Evolutionary conservation across 2,888 invertebrate species (phyloP).

Genomic region (Andrena bicolor): DNA sequence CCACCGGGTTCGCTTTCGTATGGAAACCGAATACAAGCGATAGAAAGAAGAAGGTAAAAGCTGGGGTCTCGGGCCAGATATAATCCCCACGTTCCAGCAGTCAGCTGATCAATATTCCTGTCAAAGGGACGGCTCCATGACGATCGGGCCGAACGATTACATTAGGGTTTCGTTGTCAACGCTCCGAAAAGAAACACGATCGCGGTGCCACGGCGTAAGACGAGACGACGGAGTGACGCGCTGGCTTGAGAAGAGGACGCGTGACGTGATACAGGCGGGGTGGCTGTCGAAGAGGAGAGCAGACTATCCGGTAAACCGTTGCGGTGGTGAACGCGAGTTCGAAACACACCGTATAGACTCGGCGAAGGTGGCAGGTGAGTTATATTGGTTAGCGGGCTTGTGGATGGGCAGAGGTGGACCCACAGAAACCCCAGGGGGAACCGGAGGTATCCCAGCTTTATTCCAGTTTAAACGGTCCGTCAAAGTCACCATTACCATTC

Average conservation of each 20-base stretch:
- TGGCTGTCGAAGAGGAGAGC: constrained; percentile 59
- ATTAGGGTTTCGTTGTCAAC: constrained; percentile 54
- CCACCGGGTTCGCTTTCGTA: neutral
- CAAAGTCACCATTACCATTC: constrained; percentile 84
- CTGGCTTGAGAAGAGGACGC: constrained; percentile 19
- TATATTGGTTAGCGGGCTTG: constrained; percentile 77
- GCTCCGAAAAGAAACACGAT: constrained; percentile 43
- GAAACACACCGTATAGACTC: constrained; percentile 48
- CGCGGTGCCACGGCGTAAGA: constrained; percentile 53
- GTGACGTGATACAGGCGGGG: constrained; percentile 31
- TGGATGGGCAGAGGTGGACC: constrained; percentile 65
- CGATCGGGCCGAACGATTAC: constrained; percentile 56
- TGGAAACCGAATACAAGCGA: neutral
- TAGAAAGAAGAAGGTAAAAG: neutral
- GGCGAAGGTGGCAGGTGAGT: constrained; percentile 75
- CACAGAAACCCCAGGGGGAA: constrained; percentile 71
- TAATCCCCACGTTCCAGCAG: constrained; percentile 31
- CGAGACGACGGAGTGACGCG: constrained; percentile 42
- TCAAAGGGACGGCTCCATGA: constrained; percentile 39
- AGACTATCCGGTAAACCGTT: constrained; percentile 65
- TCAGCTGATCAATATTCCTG: constrained; percentile 52
- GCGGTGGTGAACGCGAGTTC: constrained; percentile 35
- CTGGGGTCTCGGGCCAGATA: constrained; percentile 8
- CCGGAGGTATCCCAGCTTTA: constrained; percentile 78
- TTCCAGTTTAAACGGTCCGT: constrained; percentile 84